Base-by-base conservation (phyloP, 2,888 invertebrate genomes). In the Lomographa bimaculata region DNA sequence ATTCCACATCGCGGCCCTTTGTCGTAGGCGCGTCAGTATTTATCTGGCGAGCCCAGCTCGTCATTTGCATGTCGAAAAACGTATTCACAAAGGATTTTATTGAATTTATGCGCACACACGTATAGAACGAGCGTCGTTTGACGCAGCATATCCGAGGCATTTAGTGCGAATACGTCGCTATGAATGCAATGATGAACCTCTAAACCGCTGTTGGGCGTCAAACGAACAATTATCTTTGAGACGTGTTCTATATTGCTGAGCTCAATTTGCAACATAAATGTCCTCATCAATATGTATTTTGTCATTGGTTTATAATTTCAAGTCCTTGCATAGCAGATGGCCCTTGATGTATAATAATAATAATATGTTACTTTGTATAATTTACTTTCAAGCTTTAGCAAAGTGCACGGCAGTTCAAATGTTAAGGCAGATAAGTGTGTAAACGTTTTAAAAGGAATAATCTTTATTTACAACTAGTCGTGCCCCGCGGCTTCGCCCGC, bases 101-200 rank as follows among this genome's bases (percentile, higher is more conserved):
- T 55, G 69, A 76, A 80, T 80, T 74, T 78, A 84, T 84, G 82
- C 84, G 61, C 51, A 46, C 64, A 65, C 81, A 79, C 77, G 80
- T 63, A 51, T 64, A 50, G 45, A 56, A 16, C 5, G 18, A 12
- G 19, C 17, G 18, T 7, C 45, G 50, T n/a, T n/a, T n/a, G n/a
- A n/a, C n/a, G n/a, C n/a, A n/a, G n/a, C n/a, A n/a, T n/a, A n/a
- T n/a, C n/a, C n/a, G n/a, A n/a, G n/a, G n/a, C n/a, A n/a, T n/a
- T n/a, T n/a, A n/a, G n/a, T n/a, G n/a, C n/a, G n/a, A n/a, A n/a
- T n/a, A n/a, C n/a, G 40, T 47, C 50, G 43, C 14, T 14, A 46
- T 37, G 45, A 57, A 44, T 52, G 49, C 46, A 48, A 39, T 40
- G 27, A 49, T 56, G 39, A 46, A 51, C 42, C 50, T 46, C 24